Evolutionary conservation across 2,113 vertebrate species (phyloP).

Genomic region (Mormoops blainvillei): DNA sequence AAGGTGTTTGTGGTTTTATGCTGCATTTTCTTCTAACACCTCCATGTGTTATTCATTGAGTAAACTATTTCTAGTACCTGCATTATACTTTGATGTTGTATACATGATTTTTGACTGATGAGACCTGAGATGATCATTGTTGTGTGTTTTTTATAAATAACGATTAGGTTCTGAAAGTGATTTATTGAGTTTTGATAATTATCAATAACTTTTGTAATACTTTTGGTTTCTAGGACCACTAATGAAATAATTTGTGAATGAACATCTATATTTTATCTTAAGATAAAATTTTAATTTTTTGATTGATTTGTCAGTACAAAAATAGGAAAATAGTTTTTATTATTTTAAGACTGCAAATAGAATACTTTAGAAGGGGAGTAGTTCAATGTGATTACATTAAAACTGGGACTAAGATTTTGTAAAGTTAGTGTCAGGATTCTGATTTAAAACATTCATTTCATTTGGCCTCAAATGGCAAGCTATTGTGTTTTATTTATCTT

Average conservation of each 20-base stretch:
- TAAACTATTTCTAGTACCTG: neutral
- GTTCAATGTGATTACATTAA: neutral
- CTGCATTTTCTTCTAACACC: neutral
- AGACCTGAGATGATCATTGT: neutral
- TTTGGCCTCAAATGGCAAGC: neutral
- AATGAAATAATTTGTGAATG: neutral
- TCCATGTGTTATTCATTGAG: too few species aligned
- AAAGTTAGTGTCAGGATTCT: neutral
- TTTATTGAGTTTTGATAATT: conserved; percentile 1
- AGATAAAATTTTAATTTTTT: neutral
- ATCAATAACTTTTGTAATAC: neutral
- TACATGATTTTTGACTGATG: neutral
- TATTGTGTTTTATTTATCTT: neutral
- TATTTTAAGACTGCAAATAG: neutral
- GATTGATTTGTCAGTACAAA: neutral
- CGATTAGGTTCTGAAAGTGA: neutral
- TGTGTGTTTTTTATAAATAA: neutral
- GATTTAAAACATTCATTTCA: neutral
- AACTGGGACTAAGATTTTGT: neutral
- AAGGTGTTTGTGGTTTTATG: neutral
- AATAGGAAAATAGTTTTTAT: neutral
- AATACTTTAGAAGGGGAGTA: neutral
- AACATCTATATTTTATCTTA: neutral
- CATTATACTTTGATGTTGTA: neutral
- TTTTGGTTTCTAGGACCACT: neutral